These are phyloP conservation scores for Cydia amplana DNA, from an alignment of 1,140 invertebrate genomes.

Conservation along the genomic window DNA sequence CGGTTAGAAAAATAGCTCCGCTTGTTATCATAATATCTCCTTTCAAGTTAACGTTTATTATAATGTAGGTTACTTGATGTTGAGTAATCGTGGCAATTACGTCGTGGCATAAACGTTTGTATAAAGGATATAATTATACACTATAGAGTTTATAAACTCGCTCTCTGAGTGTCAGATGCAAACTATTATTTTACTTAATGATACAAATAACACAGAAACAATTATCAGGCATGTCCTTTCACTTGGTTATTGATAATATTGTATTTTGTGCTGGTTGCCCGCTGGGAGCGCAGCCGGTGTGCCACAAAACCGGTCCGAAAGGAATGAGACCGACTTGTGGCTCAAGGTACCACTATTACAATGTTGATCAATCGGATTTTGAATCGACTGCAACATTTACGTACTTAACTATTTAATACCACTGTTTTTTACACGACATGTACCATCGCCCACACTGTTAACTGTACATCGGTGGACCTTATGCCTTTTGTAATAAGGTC, in stretches of 20 bases:
- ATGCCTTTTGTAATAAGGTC: too few relatives aligned
- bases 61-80: conserved; percentile 29
- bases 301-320: conserved; percentile 68
- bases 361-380: conserved; percentile 76
- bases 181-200: conserved; percentile 54
- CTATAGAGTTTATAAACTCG: neutral
- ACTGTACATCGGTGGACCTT: too few relatives aligned
- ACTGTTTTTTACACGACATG: too few relatives aligned
- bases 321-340: conserved; percentile 72
- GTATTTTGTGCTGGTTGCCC: conserved; percentile 57
- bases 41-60: conserved; percentile 39
- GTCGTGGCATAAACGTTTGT: conserved; percentile 15
- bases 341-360: conserved; percentile 71
- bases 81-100: conserved; percentile 28
- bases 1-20: conserved; percentile 37
- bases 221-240: conserved; percentile 75
- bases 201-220: conserved; percentile 64
- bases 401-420: neutral
- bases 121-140: conserved; percentile 26
- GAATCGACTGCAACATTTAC: conserved; percentile 46
- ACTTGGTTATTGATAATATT: conserved; percentile 65
- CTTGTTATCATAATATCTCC: conserved; percentile 44
- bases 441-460: too few relatives aligned
- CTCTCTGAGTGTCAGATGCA: neutral
- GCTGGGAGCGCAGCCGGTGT: conserved; percentile 70